These are phyloP conservation scores for Gopherus flavomarginatus DNA, from an alignment of 2,113 vertebrate genomes.

Conservation along the genomic window DNA sequence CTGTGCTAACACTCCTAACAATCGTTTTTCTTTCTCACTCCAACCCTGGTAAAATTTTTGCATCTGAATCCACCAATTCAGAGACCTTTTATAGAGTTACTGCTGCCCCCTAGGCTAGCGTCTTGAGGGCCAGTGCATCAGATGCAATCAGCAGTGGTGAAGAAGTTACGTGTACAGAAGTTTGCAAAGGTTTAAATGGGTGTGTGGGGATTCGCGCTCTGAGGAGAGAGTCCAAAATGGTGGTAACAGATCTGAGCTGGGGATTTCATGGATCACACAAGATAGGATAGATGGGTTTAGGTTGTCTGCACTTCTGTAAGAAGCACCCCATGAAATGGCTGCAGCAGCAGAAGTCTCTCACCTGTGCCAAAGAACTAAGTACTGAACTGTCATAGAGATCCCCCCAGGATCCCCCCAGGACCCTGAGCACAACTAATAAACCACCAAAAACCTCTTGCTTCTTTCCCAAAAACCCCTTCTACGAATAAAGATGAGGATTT, in stretches of 20 bases:
- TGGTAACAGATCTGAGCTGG: slow-evolving; percentile 49
- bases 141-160: no score
- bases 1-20: background rate
- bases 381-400: background rate
- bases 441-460: background rate
- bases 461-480: slow-evolving; percentile 34
- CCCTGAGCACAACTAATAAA: slow-evolving; percentile 65
- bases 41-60: fast-evolving
- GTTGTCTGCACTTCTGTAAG: background rate
- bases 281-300: slow-evolving; percentile 23
- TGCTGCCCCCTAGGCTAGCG: background rate
- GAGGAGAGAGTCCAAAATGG: slow-evolving; percentile 50
- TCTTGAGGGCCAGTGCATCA: no score
- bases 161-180: background rate
- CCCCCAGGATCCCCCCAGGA: no score
- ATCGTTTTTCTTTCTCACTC: fast-evolving
- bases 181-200: slow-evolving; percentile 25
- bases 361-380: slow-evolving; percentile 30
- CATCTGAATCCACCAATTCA: fast-evolving
- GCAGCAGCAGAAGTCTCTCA: slow-evolving; percentile 5
- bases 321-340: slow-evolving; percentile 45
- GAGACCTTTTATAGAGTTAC: background rate
- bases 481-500: slow-evolving; percentile 39
- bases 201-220: slow-evolving; percentile 32
- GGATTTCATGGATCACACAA: slow-evolving; percentile 45